phyloP scores from a whole-genome alignment of 2,797 vertebrate species.

The Propithecus perrieri region DNA sequence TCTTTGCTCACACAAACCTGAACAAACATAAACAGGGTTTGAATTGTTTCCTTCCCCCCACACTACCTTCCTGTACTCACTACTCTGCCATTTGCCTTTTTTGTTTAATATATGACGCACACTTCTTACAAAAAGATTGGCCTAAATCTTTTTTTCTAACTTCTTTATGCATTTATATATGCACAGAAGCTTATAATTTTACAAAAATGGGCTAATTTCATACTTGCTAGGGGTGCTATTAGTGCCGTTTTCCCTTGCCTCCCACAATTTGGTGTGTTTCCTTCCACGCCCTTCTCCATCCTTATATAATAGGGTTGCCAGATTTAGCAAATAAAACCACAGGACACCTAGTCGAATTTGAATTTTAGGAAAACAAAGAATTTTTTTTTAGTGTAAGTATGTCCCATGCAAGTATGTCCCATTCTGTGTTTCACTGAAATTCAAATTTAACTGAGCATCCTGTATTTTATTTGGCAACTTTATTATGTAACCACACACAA shows the following conservation, averaged over 20 bases:
- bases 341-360: neutral
- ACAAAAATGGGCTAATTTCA: neutral
- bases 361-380: neutral
- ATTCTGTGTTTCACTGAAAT: neutral
- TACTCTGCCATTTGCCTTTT: neutral
- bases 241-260: neutral
- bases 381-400: neutral
- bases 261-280: neutral
- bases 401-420: neutral
- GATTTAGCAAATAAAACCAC: constrained; percentile 40
- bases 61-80: neutral
- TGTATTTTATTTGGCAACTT: neutral
- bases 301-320: neutral
- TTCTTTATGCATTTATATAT: neutral
- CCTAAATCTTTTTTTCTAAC: neutral
- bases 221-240: neutral
- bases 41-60: neutral
- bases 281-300: neutral
- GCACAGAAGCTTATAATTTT: neutral
- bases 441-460: neutral
- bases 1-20: neutral
- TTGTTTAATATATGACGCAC: neutral
- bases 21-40: neutral
- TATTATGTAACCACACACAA: neutral
- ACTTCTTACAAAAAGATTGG: neutral